Evolutionary conservation across 2,888 invertebrate species (phyloP), one percentile per base, ranked within the genome.

Genomic region (Dryobota labecula): DNA sequence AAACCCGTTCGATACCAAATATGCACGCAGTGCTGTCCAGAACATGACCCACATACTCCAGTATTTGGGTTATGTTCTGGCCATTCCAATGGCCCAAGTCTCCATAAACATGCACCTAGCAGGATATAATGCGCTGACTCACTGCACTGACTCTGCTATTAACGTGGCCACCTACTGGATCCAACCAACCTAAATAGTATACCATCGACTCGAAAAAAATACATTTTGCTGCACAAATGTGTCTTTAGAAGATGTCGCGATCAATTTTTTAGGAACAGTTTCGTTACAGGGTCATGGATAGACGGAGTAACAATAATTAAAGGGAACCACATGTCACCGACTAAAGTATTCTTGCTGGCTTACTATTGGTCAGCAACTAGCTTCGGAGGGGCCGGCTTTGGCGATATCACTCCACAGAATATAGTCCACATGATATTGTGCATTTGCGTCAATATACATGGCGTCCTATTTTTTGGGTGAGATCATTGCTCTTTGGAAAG

Each of bases 391-490:
- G 94, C 94, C 66, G 96, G 96, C 18, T 95, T 96, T 74, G 96
- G 96, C 66, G 96, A 96, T 84, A 92, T 96, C 73, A 92, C 92
- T 33, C 93, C 96, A 1, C 94, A 95, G 78, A 93, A 94, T 82
- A 90, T 93, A 63, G 80, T 86, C 53, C 94, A 94, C 84, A 93
- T 96, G 92, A 86, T 95, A 64, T 85, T 96, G 73, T 91, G 94
- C 75, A 94, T 94, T 77, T 92, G 94, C 70, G 91, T 93, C 68
- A 93, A 92, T 80, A 84, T 96, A 77, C 95, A 95, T 84, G 96
- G 96, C 43, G 92, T 92, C 76, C 88, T 96, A 78, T 96, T 96
- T 86, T 96, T 96, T 87, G 96, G 96, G 95, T 96, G 24, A 84
- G 72, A 60, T 53, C n/a, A 65, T 51, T 7, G 24, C n/a, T 57